These are phyloP conservation scores for Falco columbarius DNA, from an alignment of 2,797 vertebrate genomes.

Conservation along the genomic window DNA sequence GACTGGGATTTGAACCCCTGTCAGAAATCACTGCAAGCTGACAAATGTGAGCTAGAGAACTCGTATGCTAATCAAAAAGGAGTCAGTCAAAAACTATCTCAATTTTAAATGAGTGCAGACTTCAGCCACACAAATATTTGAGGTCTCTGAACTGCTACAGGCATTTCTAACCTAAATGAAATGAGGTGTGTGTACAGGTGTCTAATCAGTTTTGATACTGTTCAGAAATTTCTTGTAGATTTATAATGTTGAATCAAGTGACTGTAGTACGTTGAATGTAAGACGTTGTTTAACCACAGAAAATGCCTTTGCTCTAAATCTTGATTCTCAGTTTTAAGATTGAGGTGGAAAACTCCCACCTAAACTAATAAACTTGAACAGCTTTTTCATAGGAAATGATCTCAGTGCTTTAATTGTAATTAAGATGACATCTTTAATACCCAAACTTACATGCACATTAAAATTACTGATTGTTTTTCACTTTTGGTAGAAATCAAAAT, in stretches of 20 bases:
- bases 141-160: not conserved
- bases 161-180: not conserved
- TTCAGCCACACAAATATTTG: not conserved
- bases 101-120: not conserved
- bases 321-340: not conserved
- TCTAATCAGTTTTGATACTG: slow-evolving; percentile 24
- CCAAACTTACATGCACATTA: not conserved
- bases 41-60: not conserved
- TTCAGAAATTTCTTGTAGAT: slow-evolving; percentile 6
- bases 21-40: not conserved
- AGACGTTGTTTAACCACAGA: not conserved
- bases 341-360: not conserved
- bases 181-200: slow-evolving; percentile 8
- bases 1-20: not conserved
- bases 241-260: slow-evolving; percentile 27
- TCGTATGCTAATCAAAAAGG: not conserved
- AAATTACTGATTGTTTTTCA: not conserved
- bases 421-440: slow-evolving; percentile 6
- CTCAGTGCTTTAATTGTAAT: slow-evolving; percentile 29
- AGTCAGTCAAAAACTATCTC: not conserved
- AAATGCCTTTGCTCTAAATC: not conserved
- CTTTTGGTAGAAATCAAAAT: not conserved
- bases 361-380: slow-evolving; percentile 18
- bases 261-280: slow-evolving; percentile 7
- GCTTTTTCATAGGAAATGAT: not conserved